Conservation (phyloP, 2,113 vertebrate species). For the Chloropsis cyanopogon region DNA sequence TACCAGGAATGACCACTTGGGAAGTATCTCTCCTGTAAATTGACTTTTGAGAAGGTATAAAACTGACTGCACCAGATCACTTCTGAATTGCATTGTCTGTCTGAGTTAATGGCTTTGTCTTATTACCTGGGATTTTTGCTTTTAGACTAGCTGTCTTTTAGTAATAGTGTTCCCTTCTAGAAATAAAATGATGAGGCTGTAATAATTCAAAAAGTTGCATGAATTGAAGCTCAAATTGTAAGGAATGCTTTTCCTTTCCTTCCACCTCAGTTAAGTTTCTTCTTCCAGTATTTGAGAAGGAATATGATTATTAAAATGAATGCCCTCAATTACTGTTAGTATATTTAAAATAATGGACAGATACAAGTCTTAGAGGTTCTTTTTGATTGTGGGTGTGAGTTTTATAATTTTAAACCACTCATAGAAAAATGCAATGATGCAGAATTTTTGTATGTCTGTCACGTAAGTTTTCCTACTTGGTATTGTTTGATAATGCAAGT, state of each 20-base stretch:
- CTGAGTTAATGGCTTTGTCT: neutral
- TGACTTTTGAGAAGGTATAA: neutral
- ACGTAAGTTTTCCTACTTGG: neutral
- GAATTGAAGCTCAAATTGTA: neutral
- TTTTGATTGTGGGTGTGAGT: neutral
- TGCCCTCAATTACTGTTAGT: neutral
- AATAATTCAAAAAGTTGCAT: neutral
- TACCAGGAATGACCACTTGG: neutral
- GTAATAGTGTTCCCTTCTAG: neutral
- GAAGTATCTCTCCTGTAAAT: neutral
- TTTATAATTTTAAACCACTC: neutral
- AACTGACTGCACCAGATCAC: neutral
- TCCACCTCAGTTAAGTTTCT: neutral
- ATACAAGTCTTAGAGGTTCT: neutral
- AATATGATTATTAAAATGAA: neutral
- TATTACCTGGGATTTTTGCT: neutral
- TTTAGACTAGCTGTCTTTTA: neutral
- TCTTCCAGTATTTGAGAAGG: neutral
- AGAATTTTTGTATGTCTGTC: neutral
- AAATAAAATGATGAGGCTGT: neutral
- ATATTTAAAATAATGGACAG: neutral
- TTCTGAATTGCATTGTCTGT: neutral
- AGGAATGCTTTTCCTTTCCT: neutral
- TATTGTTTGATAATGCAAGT: neutral
- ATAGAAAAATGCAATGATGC: neutral